phyloP scores from a whole-genome alignment of 2,113 vertebrate species.

The Cygnus buccinator region DNA sequence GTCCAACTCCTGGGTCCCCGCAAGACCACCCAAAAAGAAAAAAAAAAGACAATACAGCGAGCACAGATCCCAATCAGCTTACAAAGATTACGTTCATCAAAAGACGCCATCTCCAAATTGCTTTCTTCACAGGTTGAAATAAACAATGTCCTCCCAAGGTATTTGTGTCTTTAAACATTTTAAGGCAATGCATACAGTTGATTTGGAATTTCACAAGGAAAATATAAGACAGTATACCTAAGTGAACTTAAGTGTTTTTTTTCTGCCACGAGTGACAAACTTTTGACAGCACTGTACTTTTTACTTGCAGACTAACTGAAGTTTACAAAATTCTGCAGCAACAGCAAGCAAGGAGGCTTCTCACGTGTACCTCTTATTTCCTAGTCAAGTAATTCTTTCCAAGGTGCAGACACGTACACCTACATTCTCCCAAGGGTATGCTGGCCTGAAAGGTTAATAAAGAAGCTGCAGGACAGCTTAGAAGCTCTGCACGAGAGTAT shows the following conservation, averaged over 20 bases:
- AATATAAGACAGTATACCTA: neutral
- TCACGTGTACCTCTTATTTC: neutral
- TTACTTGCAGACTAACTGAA: neutral
- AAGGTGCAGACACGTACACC: neutral
- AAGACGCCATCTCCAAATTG: neutral
- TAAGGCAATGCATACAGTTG: neutral
- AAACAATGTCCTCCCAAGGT: neutral
- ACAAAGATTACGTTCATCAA: neutral
- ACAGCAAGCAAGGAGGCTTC: neutral
- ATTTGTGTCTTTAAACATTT: neutral
- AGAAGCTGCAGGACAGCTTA: neutral
- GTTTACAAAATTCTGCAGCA: neutral
- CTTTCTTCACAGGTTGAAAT: neutral
- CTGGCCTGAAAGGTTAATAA: neutral
- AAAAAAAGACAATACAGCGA: neutral
- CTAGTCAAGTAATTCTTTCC: neutral
- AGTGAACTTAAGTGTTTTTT: neutral
- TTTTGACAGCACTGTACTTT: neutral
- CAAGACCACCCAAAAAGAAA: too few relatives aligned
- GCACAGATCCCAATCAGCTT: constrained; percentile 3
- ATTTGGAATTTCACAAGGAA: neutral
- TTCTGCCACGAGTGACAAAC: neutral
- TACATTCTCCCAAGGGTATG: neutral
- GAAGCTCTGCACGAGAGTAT: neutral
- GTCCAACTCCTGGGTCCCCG: too few relatives aligned